A percentile compares a stretch with the other conserved stretches of the same genome.
phyloP scores from a whole-genome alignment of 1,140 invertebrate species.

The Heliconius himera region DNA sequence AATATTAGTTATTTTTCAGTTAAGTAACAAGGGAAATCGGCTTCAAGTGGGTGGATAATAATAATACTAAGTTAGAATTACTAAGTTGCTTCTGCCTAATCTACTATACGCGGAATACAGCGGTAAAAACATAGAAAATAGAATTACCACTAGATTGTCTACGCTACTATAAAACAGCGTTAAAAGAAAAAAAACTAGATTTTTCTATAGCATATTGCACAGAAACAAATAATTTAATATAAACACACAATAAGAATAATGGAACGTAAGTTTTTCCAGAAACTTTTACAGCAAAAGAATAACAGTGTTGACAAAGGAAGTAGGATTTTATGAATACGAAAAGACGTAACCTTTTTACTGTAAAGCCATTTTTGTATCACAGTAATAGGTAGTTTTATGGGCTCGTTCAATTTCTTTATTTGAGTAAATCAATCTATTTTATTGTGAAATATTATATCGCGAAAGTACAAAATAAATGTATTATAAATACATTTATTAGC shows the following conservation, averaged over 20 bases:
- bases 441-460: background rate
- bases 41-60: too few relatives aligned
- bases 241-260: background rate
- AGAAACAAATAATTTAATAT: slow-evolving; percentile 3
- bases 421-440: slow-evolving; percentile 18
- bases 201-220: background rate
- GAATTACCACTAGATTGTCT: too few relatives aligned
- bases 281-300: slow-evolving; percentile 11
- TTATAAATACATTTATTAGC: too few relatives aligned
- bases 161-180: too few relatives aligned
- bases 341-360: slow-evolving; percentile 26
- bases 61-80: too few relatives aligned
- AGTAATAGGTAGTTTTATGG: slow-evolving; percentile 26
- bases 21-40: too few relatives aligned
- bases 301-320: slow-evolving; percentile 13
- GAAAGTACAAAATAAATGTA: background rate
- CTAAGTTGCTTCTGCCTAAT: too few relatives aligned
- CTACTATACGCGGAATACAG: too few relatives aligned
- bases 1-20: too few relatives aligned
- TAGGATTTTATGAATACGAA: slow-evolving; percentile 31
- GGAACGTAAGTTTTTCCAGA: background rate
- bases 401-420: slow-evolving; percentile 17
- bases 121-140: too few relatives aligned
- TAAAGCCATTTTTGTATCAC: slow-evolving; percentile 28
- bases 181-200: background rate